Percentiles rank a stretch among this genome's conserved stretches.
Conservation (phyloP, 2,888 invertebrate species). For the Pecten maximus region DNA sequence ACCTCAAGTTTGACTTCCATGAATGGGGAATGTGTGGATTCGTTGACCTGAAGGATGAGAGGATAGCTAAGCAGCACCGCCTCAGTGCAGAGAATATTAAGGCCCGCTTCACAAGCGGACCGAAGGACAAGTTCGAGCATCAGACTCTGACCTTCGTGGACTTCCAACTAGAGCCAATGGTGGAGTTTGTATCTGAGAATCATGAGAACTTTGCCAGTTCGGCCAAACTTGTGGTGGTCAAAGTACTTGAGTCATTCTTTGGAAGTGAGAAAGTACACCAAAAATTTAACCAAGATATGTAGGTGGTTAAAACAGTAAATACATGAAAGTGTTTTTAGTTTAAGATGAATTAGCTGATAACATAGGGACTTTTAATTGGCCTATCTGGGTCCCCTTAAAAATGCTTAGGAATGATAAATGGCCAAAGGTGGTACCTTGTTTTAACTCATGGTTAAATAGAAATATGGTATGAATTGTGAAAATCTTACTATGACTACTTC, state of each 20-base stretch:
- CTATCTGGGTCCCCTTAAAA: no score
- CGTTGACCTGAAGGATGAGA: slow-evolving; percentile 56
- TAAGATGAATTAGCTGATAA: no score
- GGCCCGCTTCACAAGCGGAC: slow-evolving; percentile 56
- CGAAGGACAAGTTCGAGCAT: slow-evolving; percentile 62
- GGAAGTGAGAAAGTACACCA: slow-evolving; percentile 55
- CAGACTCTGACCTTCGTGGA: slow-evolving; percentile 49
- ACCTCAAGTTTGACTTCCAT: slow-evolving; percentile 59
- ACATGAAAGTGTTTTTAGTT: neutral
- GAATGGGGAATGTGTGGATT: slow-evolving; percentile 63
- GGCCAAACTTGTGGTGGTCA: slow-evolving; percentile 62
- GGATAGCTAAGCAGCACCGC: slow-evolving; percentile 49
- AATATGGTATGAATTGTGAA: no score
- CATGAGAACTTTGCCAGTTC: slow-evolving; percentile 60
- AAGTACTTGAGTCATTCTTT: slow-evolving; percentile 59
- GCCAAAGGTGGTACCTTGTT: no score
- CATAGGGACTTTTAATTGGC: no score
- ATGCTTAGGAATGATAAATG: no score
- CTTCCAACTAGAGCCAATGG: slow-evolving; percentile 57
- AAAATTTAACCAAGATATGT: slow-evolving; percentile 49
- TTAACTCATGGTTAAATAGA: no score
- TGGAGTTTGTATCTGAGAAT: slow-evolving; percentile 57
- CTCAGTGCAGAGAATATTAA: slow-evolving; percentile 53
- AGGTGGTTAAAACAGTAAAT: neutral
- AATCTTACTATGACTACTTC: no score